These are phyloP conservation scores for Xiphophorus hellerii DNA, from an alignment of 2,113 vertebrate genomes.

Conservation along the genomic window DNA sequence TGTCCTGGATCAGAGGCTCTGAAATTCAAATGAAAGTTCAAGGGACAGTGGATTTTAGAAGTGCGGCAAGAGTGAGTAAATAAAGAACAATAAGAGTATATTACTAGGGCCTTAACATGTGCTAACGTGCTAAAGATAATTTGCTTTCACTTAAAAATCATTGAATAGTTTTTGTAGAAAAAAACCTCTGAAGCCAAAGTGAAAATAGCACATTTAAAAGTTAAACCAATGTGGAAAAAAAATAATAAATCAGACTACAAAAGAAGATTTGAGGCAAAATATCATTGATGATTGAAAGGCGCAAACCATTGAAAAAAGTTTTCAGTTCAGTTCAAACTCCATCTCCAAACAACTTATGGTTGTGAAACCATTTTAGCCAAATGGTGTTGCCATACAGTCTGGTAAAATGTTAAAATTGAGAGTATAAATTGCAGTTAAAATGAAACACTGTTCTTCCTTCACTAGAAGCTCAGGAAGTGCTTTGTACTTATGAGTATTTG, in stretches of 20 bases:
- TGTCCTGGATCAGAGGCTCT: constrained; percentile 90
- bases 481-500: too few relatives aligned
- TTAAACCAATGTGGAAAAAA: too few relatives aligned
- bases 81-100: not conserved
- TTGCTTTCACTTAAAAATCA: not conserved
- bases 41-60: constrained; percentile 15
- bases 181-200: not conserved
- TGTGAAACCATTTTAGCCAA: not conserved
- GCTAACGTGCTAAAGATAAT: not conserved
- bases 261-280: too few relatives aligned
- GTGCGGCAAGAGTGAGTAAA: not conserved
- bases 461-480: too few relatives aligned
- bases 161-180: not conserved
- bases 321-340: not conserved
- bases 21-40: constrained; percentile 73
- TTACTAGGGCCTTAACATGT: not conserved
- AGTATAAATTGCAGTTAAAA: not conserved
- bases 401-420: not conserved
- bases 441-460: too few relatives aligned
- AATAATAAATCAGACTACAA: too few relatives aligned
- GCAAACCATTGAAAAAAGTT: too few relatives aligned
- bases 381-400: not conserved
- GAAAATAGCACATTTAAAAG: not conserved
- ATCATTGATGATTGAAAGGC: too few relatives aligned
- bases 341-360: not conserved